Evolutionary conservation across 92 coral and sea anemone species (phyloP).

Genomic region (Porites rus): DNA sequence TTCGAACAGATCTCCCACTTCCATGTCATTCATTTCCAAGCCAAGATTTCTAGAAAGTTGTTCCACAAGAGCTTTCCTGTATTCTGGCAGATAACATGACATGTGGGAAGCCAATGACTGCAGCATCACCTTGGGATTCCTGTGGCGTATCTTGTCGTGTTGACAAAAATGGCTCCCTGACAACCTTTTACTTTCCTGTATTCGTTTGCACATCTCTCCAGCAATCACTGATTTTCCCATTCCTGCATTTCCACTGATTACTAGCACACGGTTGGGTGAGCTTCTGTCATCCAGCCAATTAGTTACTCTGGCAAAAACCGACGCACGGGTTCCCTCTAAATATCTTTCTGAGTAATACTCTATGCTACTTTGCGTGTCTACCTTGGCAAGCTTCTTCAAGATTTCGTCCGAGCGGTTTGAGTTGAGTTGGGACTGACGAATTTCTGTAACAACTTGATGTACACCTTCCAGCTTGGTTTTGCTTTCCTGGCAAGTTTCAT

Average conservation of each 20-base stretch:
- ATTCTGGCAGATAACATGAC: slow-evolving; percentile 42
- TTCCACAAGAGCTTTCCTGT: slow-evolving; percentile 56
- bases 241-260: slow-evolving; percentile 59
- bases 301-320: slow-evolving; percentile 44
- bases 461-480: background rate
- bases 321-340: slow-evolving; percentile 54
- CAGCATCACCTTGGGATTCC: slow-evolving; percentile 61
- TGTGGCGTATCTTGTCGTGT: slow-evolving; percentile 55
- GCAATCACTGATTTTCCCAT: slow-evolving; percentile 77
- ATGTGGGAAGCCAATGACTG: slow-evolving; percentile 69
- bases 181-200: slow-evolving; percentile 30
- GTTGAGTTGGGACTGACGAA: background rate
- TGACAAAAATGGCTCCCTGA: slow-evolving; percentile 69
- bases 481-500: no score
- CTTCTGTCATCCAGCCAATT: slow-evolving; percentile 37
- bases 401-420: background rate
- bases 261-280: slow-evolving; percentile 45
- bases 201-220: slow-evolving; percentile 47
- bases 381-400: slow-evolving; percentile 56
- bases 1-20: slow-evolving; percentile 57
- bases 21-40: slow-evolving; percentile 13
- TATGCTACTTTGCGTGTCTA: slow-evolving; percentile 34
- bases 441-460: background rate
- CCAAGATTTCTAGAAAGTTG: slow-evolving; percentile 45
- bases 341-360: slow-evolving; percentile 5